phyloP scores from a whole-genome alignment of 1,140 invertebrate species.

The Heliconius himera region DNA sequence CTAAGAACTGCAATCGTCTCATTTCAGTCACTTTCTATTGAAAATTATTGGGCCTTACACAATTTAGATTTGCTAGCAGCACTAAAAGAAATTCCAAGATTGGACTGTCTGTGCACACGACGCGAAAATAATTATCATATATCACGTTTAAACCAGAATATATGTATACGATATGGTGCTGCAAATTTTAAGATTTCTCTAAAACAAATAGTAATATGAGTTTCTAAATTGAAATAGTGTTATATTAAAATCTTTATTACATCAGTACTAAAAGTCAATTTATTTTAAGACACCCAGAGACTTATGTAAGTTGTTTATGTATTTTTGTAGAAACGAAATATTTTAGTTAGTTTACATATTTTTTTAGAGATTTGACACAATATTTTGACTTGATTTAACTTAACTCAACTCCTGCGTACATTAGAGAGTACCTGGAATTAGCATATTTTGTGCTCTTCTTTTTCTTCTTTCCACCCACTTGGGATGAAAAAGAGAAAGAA shows the following conservation, averaged over 20 bases:
- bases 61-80: slow-evolving; percentile 25
- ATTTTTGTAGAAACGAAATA: no score
- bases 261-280: no score
- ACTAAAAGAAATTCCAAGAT: slow-evolving; percentile 23
- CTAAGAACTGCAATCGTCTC: slow-evolving; percentile 31
- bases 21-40: slow-evolving; percentile 36
- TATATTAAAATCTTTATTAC: neutral
- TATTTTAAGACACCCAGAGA: no score
- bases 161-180: neutral
- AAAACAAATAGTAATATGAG: neutral
- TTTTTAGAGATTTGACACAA: no score
- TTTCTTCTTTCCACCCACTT: no score
- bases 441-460: no score
- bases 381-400: no score
- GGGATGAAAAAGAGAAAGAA: no score
- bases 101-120: slow-evolving; percentile 20
- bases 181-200: neutral
- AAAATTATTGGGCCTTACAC: slow-evolving; percentile 30
- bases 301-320: no score
- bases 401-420: no score
- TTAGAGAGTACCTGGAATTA: no score
- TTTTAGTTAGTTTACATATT: no score
- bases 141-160: slow-evolving; percentile 12
- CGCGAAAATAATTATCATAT: slow-evolving; percentile 20
- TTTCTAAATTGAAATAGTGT: neutral